Percentiles rank a stretch among this genome's conserved stretches.
These are phyloP conservation scores for Tiliqua scincoides DNA, from an alignment of 2,113 vertebrate species.

Conservation along the genomic window DNA sequence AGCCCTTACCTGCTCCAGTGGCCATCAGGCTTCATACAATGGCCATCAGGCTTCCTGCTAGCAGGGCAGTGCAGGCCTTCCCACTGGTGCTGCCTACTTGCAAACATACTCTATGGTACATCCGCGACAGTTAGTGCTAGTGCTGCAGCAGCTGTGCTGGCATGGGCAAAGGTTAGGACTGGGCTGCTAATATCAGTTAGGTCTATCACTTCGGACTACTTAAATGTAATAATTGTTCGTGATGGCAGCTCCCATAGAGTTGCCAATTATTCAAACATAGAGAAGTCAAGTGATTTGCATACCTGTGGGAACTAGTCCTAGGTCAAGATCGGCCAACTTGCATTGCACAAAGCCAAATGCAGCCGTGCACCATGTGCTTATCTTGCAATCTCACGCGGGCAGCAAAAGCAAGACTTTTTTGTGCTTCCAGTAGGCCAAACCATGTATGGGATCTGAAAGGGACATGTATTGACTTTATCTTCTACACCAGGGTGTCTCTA, in stretches of 20 bases:
- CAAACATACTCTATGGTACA: too few relatives aligned
- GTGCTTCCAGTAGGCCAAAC: neutral
- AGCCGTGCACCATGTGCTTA: neutral
- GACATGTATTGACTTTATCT: neutral
- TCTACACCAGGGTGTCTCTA: too few relatives aligned
- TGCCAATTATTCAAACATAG: neutral
- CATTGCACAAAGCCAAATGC: neutral
- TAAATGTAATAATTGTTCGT: neutral
- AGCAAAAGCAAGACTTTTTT: neutral
- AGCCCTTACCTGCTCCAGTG: too few relatives aligned
- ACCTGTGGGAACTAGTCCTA: neutral
- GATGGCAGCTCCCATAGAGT: neutral
- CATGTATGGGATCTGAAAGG: too few relatives aligned
- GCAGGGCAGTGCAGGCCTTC: too few relatives aligned
- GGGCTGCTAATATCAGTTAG: too few relatives aligned
- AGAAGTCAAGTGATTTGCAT: neutral
- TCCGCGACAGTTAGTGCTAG: too few relatives aligned
- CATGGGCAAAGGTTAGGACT: too few relatives aligned
- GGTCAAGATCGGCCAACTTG: neutral
- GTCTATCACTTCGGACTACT: neutral
- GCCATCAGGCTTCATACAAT: too few relatives aligned
- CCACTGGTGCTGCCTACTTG: too few relatives aligned
- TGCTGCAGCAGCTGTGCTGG: too few relatives aligned
- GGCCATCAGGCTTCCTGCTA: too few relatives aligned
- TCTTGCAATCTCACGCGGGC: neutral